A percentile compares a stretch with the other conserved stretches of the same genome.
Evolutionary conservation across 2,888 invertebrate species (phyloP).

Genomic region (Athripsodes cinereus): DNA sequence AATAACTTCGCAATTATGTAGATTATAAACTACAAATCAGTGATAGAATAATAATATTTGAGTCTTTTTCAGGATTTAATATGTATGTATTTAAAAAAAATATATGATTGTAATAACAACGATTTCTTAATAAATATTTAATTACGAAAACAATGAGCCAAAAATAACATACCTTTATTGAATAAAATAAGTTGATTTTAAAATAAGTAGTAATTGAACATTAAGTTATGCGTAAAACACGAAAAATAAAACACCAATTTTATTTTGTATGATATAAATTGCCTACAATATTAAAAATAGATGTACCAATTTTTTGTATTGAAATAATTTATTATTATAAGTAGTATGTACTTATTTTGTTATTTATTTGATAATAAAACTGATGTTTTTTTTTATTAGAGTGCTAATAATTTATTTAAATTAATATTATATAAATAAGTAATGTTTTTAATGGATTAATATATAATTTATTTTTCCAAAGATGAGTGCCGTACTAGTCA

Average conservation of each 20-base stretch:
- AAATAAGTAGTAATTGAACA: too few species aligned
- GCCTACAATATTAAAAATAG: not conserved
- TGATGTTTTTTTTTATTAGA: not conserved
- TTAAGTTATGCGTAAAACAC: too few species aligned
- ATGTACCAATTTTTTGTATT: not conserved
- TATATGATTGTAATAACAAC: not conserved
- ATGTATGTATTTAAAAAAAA: not conserved
- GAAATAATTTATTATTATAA: not conserved
- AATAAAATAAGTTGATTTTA: too few species aligned
- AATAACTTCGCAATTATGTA: too few species aligned
- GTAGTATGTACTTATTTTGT: not conserved
- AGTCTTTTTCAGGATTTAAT: too few species aligned
- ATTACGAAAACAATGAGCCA: too few species aligned
- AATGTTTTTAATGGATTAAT: not conserved
- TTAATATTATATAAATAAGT: not conserved
- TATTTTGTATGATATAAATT: not conserved
- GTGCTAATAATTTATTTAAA: not conserved
- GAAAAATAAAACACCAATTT: too few species aligned
- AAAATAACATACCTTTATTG: too few species aligned
- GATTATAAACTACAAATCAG: too few species aligned
- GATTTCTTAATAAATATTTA: too few species aligned
- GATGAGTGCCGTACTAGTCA: slow-evolving; percentile 26
- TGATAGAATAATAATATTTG: too few species aligned
- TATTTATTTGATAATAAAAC: not conserved
- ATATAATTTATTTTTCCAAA: slow-evolving; percentile 6